Percentiles rank a stretch among this genome's conserved stretches.
Conservation (phyloP, 1,140 invertebrate genomes). For the Tachypleus tridentatus region DNA sequence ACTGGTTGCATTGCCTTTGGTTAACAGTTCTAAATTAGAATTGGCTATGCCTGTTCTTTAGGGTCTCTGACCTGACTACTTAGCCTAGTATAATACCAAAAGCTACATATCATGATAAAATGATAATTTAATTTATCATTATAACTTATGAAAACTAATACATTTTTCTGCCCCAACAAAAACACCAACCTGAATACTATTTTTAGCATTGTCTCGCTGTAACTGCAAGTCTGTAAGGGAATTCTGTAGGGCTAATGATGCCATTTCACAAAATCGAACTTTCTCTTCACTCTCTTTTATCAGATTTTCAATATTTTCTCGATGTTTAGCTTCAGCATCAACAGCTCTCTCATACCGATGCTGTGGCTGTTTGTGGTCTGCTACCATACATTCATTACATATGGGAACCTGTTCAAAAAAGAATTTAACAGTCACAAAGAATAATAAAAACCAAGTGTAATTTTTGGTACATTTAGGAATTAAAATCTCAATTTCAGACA, state of each 20-base stretch:
- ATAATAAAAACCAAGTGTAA: too few species aligned
- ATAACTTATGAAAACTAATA: too few species aligned
- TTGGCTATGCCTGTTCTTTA: too few species aligned
- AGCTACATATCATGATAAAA: too few species aligned
- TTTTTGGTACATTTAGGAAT: too few species aligned
- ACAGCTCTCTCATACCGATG: conserved; percentile 64
- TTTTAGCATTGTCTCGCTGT: conserved; percentile 72
- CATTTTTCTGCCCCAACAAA: background rate
- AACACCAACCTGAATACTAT: conserved; percentile 47
- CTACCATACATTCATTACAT: conserved; percentile 65
- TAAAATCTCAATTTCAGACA: too few species aligned
- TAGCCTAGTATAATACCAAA: too few species aligned
- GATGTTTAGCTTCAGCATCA: conserved; percentile 58
- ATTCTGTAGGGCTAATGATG: conserved; percentile 54
- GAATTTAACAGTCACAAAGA: too few species aligned
- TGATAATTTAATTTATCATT: too few species aligned
- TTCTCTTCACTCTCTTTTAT: conserved; percentile 57
- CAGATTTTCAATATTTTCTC: conserved; percentile 57
- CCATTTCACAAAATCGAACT: conserved; percentile 58
- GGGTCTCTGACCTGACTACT: too few species aligned
- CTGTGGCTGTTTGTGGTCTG: conserved; percentile 59
- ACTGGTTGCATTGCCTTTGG: too few species aligned
- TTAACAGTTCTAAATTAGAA: too few species aligned
- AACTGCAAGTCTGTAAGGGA: conserved; percentile 69
- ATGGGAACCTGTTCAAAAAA: conserved; percentile 36